Evolutionary conservation across 2,888 invertebrate genomes (phyloP).

Genomic region (Bellardia pandia): DNA sequence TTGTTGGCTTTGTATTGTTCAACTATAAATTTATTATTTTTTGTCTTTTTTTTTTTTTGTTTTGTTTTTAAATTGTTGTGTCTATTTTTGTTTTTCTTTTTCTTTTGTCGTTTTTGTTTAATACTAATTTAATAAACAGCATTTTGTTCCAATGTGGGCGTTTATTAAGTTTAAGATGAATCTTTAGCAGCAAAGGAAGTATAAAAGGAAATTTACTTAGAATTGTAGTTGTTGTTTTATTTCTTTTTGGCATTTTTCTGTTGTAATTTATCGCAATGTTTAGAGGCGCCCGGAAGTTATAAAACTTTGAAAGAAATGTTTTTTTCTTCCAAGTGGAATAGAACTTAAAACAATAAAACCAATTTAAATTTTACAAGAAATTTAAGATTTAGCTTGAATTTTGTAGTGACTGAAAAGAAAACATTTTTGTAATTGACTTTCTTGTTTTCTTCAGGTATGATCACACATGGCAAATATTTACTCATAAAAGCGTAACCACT

Average conservation of each 20-base stretch:
- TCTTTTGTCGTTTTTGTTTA: background rate
- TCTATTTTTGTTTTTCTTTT: background rate
- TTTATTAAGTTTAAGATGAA: conserved; percentile 18
- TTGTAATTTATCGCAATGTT: background rate
- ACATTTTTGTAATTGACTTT: too few relatives aligned
- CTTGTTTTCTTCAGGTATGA: too few relatives aligned
- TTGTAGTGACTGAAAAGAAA: too few relatives aligned
- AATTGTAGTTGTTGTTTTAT: background rate
- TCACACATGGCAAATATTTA: too few relatives aligned
- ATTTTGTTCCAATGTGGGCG: background rate
- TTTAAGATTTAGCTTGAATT: background rate
- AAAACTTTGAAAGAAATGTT: background rate
- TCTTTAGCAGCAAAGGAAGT: background rate
- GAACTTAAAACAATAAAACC: background rate
- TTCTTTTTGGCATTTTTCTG: background rate
- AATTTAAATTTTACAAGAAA: background rate
- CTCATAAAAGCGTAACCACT: too few relatives aligned
- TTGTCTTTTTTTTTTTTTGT: background rate
- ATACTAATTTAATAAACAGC: conserved; percentile 26
- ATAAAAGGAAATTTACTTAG: conserved; percentile 5
- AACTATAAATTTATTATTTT: conserved; percentile 10
- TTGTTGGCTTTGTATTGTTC: background rate
- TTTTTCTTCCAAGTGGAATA: background rate
- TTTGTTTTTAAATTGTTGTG: background rate
- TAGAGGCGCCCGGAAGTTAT: conserved; percentile 2